Base-by-base conservation (phyloP, 1,140 invertebrate species). In the Drosophila lacteicornis region DNA sequence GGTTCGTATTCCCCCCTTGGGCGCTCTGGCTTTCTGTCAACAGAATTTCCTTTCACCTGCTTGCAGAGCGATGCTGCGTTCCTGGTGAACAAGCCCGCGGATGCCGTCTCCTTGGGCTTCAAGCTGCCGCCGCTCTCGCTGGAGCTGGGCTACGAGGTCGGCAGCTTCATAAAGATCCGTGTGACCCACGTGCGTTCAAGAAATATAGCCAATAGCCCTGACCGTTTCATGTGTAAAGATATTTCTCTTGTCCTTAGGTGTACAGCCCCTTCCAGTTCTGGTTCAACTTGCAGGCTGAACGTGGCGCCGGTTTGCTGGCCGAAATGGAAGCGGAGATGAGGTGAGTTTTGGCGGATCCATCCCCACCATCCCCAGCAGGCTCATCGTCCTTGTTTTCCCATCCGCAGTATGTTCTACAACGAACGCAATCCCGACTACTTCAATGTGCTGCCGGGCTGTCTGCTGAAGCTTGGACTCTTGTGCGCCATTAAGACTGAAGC, bases 211-310 rank as follows among this genome's bases (percentile, higher is more conserved):
- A 19, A n/a, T 8, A 19, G 36, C 33, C 3, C 8, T 36, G 3
- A 0, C 9, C 33, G 11, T 36, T 12, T 11, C 0, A 12, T 36
- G 11, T 36, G 36, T 38, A 38, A 38, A 11, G 33, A 13, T 4
- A 13, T 2, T 53, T 7, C 22, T 11, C 12, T 27, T 33, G 13
- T 22, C 27, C 4, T 33, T 7, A 82, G 80, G 30, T 71, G 0
- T 84, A 81, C 12, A 69, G 59, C 4, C 82, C 82, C 1, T 84
- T 85, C 67, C 82, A 84, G 17, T 84, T 84, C 17, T 84, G 82
- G 82, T 85, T 84, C 4, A 75, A 66, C 13, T 45, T 15, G 2
- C 9, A 15, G 0, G 5, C 30, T 0, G 1, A 2, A 0, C 5
- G 25, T 0, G 62, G 50, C 7, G 12, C 11, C 0, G 5, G 12